phyloP scores from a whole-genome alignment of 2,888 invertebrate species.

The Ommatoiulus sabulosus region DNA sequence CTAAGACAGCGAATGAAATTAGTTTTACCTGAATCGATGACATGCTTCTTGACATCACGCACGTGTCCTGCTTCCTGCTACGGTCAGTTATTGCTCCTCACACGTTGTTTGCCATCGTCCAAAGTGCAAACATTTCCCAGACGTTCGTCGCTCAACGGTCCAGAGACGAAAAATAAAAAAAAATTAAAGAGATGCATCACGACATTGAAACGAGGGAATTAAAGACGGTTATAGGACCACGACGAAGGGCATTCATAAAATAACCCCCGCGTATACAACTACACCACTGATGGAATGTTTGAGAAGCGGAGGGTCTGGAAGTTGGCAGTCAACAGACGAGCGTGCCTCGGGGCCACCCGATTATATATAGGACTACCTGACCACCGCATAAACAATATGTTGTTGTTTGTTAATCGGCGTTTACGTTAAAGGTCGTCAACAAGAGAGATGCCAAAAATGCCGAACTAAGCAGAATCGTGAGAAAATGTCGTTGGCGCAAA shows the following conservation, averaged over 20 bases:
- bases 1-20: neutral
- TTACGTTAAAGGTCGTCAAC: neutral
- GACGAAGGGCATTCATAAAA: neutral
- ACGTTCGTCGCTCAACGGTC: neutral
- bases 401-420: slow-evolving; percentile 46
- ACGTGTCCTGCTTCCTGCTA: too few species aligned
- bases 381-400: slow-evolving; percentile 26
- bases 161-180: neutral
- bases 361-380: slow-evolving; percentile 1
- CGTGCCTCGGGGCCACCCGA: neutral
- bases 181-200: neutral
- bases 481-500: neutral
- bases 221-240: neutral
- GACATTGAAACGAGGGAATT: neutral
- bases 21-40: neutral
- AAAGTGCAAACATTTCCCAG: neutral
- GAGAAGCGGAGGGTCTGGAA: slow-evolving; percentile 46
- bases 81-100: too few species aligned
- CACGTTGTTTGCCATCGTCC: too few species aligned
- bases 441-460: neutral
- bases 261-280: neutral
- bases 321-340: neutral
- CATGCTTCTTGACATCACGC: too few species aligned
- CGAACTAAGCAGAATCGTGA: neutral
- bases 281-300: slow-evolving; percentile 19